Base-by-base conservation (phyloP, 2,888 invertebrate species). In the Eubasilissa splendida region DNA sequence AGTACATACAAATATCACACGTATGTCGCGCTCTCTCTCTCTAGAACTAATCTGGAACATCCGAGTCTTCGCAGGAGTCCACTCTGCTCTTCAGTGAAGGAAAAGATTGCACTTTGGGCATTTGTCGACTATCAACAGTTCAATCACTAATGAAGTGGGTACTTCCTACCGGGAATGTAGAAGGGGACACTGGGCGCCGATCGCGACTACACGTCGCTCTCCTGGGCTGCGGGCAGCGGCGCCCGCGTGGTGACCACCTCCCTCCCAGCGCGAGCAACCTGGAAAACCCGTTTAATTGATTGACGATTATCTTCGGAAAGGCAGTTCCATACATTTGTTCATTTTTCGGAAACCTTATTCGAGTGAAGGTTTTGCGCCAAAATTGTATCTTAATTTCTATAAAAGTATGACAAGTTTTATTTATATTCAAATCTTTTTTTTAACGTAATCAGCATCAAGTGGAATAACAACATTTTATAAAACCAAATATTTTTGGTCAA, bases 191-290 rank as follows among this genome's bases (percentile, higher is more conserved):
- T 50, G 14, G 7, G n/a, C 53, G 52, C 22, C 10, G 50, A n/a
- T 14, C 54, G 10, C 8, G 12, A 83, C 87, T 91, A 94, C 85
- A 94, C 94, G 86, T 94, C 94, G 87, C 94, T 94, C 86, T 94
- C 94, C 85, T 93, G 91, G 86, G 92, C 93, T 50, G 93, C 93
- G 87, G 94, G 91, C n/a, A 94, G 89, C 0, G 94, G 94, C 68
- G 94, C 94, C 86, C 94, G 89, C 56, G 94, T 94, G 1, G 94
- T 94, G 80, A 94, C 94, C 14, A 94, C 92, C 87, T 94, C 94
- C 85, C 93, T 90, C 83, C 92, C 82, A 22, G 80, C 83, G 63
- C 83, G 79, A 31, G 77, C 81, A 10, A 80, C 75, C 81, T 81
- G 78, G 4, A 12, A 33, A 31, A 74, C 14, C 12, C n/a, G 63